Evolutionary conservation across 2,113 vertebrate species (phyloP), one percentile per base, ranked within the genome.

Genomic region (Mirounga angustirostris): DNA sequence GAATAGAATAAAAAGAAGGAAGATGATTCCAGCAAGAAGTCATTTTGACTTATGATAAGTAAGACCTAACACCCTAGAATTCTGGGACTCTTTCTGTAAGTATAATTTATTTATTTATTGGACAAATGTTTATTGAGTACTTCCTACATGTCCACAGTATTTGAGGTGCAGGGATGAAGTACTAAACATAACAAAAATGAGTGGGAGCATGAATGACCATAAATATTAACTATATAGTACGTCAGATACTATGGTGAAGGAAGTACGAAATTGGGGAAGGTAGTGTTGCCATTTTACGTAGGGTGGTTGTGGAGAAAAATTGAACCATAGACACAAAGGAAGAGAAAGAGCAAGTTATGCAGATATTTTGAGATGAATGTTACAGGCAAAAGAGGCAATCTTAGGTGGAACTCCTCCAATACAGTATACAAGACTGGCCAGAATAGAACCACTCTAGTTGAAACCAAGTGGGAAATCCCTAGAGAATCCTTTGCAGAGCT

Each of bases 11-110:
- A 43, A 87, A 67, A 85, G 63, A 33, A 33, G 63, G 46, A 85
- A 94, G 69, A 40, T 13, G 0, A 88, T 16, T 73, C 46, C n/a
- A 73, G 14, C 54, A 89, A 73, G 33, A 97, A 94, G 22, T 28
- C n/a, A 96, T 82, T 96, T 67, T 63, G 40, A 93, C 33, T 85
- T 90, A 56, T 18, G 36, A 61, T 84, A 73, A 89, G 83, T 21
- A 93, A 94, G 56, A 59, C 30, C 58, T 12, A 85, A 88, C 52
- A 81, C 28, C 19, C 46, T 89, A 76, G 36, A 93, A 61, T 14
- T 40, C 28, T 30, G 21, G 22, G 67, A 76, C 28, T 59, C 61
- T 78, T 71, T 89, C 33, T 89, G 36, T 79, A 58, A 84, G 15
- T 78, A 59, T 56, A 76, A 36, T 92, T 92, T 86, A 61, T 78